Evolutionary conservation across 92 coral and sea anemone species (phyloP).

Genomic region (Virgularia gustaviana): DNA sequence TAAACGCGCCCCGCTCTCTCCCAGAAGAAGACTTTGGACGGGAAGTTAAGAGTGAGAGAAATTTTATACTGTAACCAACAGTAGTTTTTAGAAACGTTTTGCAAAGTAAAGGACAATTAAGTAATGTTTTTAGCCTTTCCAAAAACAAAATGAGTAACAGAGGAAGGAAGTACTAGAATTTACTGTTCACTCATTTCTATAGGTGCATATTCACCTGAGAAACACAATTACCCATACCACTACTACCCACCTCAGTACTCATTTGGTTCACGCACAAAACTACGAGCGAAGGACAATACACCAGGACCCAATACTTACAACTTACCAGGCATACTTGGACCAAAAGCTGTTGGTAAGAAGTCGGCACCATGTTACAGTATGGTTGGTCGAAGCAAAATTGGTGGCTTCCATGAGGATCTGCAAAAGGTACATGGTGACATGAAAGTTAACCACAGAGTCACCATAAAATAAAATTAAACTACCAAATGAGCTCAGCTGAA

Average conservation of each 20-base stretch:
- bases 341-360: conserved; percentile 81
- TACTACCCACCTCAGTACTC: conserved; percentile 72
- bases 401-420: conserved; percentile 93
- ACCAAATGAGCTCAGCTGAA: too few relatives aligned
- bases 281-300: conserved; percentile 58
- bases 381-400: conserved; percentile 89
- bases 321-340: conserved; percentile 71
- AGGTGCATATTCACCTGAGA: conserved; percentile 92
- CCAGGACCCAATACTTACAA: conserved; percentile 83
- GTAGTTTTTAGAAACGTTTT: too few relatives aligned
- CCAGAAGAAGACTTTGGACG: too few relatives aligned
- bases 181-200: not conserved
- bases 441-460: too few relatives aligned
- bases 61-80: too few relatives aligned
- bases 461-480: too few relatives aligned
- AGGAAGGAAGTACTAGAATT: too few relatives aligned
- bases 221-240: conserved; percentile 63
- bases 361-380: conserved; percentile 76
- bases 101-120: too few relatives aligned
- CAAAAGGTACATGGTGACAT: conserved; percentile 87
- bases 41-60: too few relatives aligned
- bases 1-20: too few relatives aligned
- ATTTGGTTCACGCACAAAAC: conserved; percentile 87
- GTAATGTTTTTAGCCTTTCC: too few relatives aligned
- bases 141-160: too few relatives aligned